A percentile compares a stretch with the other conserved stretches of the same genome.
These are phyloP conservation scores for Patiria pectinifera DNA, from an alignment of 53 echinoderm and acorn worm genomes.

Conservation along the genomic window DNA sequence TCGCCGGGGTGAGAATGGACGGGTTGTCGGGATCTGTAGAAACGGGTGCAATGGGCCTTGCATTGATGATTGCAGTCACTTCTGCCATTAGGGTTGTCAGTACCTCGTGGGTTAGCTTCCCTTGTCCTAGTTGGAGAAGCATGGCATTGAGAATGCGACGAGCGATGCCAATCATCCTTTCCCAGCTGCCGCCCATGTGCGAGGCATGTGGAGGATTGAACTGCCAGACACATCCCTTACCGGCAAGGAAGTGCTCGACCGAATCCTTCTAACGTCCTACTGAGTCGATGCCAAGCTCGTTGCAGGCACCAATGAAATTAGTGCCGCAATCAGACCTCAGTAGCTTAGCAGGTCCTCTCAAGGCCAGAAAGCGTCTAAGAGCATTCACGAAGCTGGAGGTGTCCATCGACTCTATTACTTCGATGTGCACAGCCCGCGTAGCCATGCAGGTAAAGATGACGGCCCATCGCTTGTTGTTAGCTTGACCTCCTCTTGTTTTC, in stretches of 20 bases:
- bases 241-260: slow-evolving; percentile 10
- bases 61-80: slow-evolving; percentile 59
- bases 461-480: slow-evolving; percentile 59
- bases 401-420: slow-evolving; percentile 52
- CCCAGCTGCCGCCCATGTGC: slow-evolving; percentile 75
- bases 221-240: slow-evolving; percentile 41
- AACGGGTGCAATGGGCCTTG: slow-evolving; percentile 51
- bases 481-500: slow-evolving; percentile 49
- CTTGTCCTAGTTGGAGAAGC: slow-evolving; percentile 52
- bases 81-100: slow-evolving; percentile 35
- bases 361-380: slow-evolving; percentile 60
- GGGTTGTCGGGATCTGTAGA: slow-evolving; percentile 58
- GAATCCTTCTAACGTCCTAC: slow-evolving; percentile 13
- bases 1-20: slow-evolving; percentile 50
- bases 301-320: slow-evolving; percentile 66
- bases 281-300: slow-evolving; percentile 45
- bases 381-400: slow-evolving; percentile 67
- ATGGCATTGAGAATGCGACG: slow-evolving; percentile 56
- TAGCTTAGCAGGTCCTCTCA: slow-evolving; percentile 46
- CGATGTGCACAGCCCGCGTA: slow-evolving; percentile 59
- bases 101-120: slow-evolving; percentile 44
- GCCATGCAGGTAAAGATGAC: slow-evolving; percentile 57
- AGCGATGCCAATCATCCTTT: slow-evolving; percentile 65
- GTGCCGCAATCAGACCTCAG: slow-evolving; percentile 69
- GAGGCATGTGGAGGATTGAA: slow-evolving; percentile 73